Evolutionary conservation across 2,797 vertebrate genomes (phyloP), one percentile per base, ranked within the genome.

Genomic region (Acestrorhynchus altus): DNA sequence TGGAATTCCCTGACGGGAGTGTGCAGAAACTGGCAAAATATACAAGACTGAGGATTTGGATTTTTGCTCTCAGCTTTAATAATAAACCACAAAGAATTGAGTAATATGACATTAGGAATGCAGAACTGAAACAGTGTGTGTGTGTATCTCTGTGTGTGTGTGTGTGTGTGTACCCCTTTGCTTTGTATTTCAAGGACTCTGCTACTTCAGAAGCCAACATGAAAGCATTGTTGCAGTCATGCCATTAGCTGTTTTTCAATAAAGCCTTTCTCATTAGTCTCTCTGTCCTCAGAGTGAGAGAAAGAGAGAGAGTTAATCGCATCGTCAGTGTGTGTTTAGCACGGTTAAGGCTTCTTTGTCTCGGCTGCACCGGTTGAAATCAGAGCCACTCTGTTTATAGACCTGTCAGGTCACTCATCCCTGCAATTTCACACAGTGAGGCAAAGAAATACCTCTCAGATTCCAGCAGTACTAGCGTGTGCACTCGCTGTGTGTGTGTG

Each of bases 351-450:
- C 8, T 42, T 64, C 39, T 44, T 22, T 59, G 39, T 44, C 42
- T 76, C 74, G 8, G 4, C 52, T 47, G 40, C 35, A 57, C 10
- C 31, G 31, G 22, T 40, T 65, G 63, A 67, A 9, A 39, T 59
- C 13, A 6, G 18, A 66, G 20, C 22, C 1, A 16, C 66, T 75
- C 63, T 35, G 40, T 76, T 76, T 76, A 67, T 76, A 59, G 52
- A 59, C 22, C 51, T 49, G 52, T 66, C 42, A 68, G 4, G 8
- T 59, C 4, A 1, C 26, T 59, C n/a, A 47, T 49, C 74, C 26
- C 40, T 75, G 40, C 22, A 56, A 24, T 63, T 63, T 65, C 22
- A 54, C 47, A 52, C 61, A 31, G 7, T 40, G 6, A 28, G 18
- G 28, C 28, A 22, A 5, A 54, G 40, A 42, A 22, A 12, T 42